Evolutionary conservation across 2,797 vertebrate genomes (phyloP), one percentile per base, ranked within the genome.

Genomic region (Lepilemur ruficaudatus): DNA sequence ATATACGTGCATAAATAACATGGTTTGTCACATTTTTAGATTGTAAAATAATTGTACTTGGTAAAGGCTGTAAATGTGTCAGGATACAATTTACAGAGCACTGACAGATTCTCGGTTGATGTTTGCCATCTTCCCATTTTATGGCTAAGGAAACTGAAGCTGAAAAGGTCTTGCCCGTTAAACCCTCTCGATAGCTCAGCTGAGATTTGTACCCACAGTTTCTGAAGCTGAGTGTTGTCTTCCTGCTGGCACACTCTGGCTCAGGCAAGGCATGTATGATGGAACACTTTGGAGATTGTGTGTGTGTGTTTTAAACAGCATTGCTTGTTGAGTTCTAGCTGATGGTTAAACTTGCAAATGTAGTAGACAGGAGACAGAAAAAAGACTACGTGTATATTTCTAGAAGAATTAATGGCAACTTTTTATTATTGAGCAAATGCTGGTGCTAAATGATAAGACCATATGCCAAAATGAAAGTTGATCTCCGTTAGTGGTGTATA

Each of bases 361-460:
- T 55, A 94, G 23, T 94, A 69, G 85, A 89, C 35, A 87, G 57
- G 23, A 92, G 70, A 83, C 79, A 38, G 14, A 48, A 59, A 89
- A 96, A 93, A 94, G n/a, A 63, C 48, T 52, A 43, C 18, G 3
- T 85, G 72, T 67, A 3, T 92, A n/a, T 88, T 83, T 83, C 52
- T 94, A 30, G 72, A 92, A 78, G 48, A 96, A 87, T 81, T 86
- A 91, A 94, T 41, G 30, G 38, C 46, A 52, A 78, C 15, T 94
- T 95, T 95, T 93, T 94, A 82, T 55, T 90, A 3, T 30, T 91
- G 89, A 92, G 70, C 86, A 90, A 63, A 46, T 32, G 89, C 70
- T 80, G 72, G 41, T 69, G 30, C 94, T 95, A 92, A 92, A 70
- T 90, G 78, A 55, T 30, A 84, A 94, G 59, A 93, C 28, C 48